phyloP scores from a whole-genome alignment of 2,113 vertebrate genomes.

The Aphelocoma coerulescens region DNA sequence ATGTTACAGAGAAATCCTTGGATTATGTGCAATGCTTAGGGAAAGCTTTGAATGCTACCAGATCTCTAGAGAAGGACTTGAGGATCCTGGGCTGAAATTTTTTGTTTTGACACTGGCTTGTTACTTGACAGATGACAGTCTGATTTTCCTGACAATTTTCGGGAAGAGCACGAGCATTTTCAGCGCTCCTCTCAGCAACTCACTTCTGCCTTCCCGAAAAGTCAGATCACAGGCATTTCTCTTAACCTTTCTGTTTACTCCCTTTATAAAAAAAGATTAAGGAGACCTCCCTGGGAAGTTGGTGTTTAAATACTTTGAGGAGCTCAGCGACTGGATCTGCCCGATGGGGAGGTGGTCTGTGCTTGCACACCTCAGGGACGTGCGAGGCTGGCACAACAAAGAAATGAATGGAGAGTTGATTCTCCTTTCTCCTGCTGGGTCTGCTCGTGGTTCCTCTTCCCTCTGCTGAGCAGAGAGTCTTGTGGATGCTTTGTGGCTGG shows the following conservation, averaged over 20 bases:
- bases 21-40: background rate
- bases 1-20: background rate
- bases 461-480: background rate
- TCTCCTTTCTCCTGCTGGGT: background rate
- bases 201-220: background rate
- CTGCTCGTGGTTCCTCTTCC: background rate
- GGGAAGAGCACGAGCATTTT: background rate
- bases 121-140: background rate
- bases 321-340: background rate
- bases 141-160: background rate
- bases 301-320: background rate
- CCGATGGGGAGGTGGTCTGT: accelerated
- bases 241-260: slow-evolving; percentile 10
- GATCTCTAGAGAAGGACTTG: background rate
- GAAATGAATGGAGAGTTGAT: accelerated
- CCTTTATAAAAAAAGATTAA: background rate
- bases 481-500: background rate
- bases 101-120: background rate
- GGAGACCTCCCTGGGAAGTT: background rate
- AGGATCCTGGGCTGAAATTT: background rate
- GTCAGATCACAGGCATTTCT: background rate
- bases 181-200: background rate
- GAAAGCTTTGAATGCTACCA: background rate
- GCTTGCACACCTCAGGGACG: accelerated
- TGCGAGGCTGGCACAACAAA: accelerated